Base-by-base conservation (phyloP, 2,797 vertebrate genomes). In the Labroides dimidiatus region DNA sequence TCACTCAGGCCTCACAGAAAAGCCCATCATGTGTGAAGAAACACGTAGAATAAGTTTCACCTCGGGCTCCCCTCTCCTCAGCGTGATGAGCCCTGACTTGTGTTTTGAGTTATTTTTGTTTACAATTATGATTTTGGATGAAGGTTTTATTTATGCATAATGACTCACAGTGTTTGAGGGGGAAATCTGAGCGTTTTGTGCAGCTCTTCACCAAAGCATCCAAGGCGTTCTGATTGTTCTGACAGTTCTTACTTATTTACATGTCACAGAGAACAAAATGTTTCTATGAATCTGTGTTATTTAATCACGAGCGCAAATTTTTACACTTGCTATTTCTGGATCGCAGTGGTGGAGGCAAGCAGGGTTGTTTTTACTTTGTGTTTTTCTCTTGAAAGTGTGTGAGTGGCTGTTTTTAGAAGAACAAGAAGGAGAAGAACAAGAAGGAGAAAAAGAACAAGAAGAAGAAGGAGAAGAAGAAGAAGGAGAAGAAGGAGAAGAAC, bases 101-200 rank as follows among this genome's bases (percentile, higher is more conserved):
- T 64, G 62, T 49, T 48, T 37, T 64, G 65, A 55, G 61, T 64
- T 65, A 33, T 48, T 44, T 20, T 13, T 41, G 63, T 73, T 85
- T 69, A 66, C 64, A 64, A 53, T 71, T 63, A 72, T 72, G 66
- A 78, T 69, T 68, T 66, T 62, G 53, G 56, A 77, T 68, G 57
- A 73, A 10, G 21, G 13, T 69, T 80, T 75, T 74, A 66, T 83
- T 77, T 11, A 69, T 51, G 37, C 13, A 12, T 10, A 17, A 21
- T 81, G 79, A 89, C 51, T 85, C 79, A 82, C 50, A 63, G 55
- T 24, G 63, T 79, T 81, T 69, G 53, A 59, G 68, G 74, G 78
- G 59, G 21, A 39, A 63, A 65, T 60, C 10, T 37, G 42, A 67
- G 48, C 41, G 6, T 57, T 74, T 64, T 69, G 58, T 77, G 64